Conservation (phyloP, 2,888 invertebrate species). For the Blomia tropicalis region DNA sequence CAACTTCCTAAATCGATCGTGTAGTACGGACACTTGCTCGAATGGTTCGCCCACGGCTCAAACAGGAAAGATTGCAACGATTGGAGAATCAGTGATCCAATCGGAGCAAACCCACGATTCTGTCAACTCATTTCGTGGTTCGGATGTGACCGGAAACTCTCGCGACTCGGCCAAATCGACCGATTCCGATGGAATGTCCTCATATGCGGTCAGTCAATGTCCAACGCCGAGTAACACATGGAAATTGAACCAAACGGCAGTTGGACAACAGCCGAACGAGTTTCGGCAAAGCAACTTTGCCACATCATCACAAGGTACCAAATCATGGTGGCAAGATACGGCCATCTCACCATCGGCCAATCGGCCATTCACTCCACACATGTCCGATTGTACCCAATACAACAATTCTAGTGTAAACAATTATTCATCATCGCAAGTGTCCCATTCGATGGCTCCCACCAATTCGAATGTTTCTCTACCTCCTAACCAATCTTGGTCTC, state of each 20-base stretch:
- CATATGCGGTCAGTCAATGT: not conserved
- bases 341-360: not conserved
- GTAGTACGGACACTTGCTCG: not conserved
- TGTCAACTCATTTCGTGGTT: conserved; percentile 3
- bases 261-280: not conserved
- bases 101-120: conserved; percentile 9
- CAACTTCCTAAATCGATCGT: not conserved
- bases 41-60: not conserved
- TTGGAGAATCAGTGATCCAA: not conserved
- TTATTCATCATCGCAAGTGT: not conserved
- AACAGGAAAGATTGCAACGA: not conserved
- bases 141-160: not conserved
- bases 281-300: not conserved
- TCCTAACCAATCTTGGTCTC: not conserved
- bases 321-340: conserved; percentile 9
- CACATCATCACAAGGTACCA: not conserved
- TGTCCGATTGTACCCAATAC: not conserved
- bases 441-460: not conserved
- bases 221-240: not conserved
- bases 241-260: not conserved
- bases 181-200: not conserved
- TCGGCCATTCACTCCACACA: conserved; percentile 2
- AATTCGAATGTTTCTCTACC: not conserved
- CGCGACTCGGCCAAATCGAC: conserved; percentile 17
- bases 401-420: not conserved